These are phyloP conservation scores for Tethea ocularis DNA, from an alignment of 2,888 invertebrate genomes.

Conservation along the genomic window DNA sequence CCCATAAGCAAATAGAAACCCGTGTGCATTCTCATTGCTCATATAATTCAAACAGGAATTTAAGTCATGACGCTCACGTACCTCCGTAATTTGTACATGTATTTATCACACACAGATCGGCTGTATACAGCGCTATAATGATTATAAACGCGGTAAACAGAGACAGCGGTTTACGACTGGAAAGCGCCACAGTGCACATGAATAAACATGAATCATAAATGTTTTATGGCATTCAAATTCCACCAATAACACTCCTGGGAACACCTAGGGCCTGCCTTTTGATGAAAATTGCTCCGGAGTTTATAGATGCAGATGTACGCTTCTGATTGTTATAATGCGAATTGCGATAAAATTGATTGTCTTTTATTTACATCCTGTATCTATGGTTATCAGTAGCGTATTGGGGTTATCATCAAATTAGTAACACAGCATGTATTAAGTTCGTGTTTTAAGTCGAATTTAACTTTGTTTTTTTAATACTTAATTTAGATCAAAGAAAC, in stretches of 20 bases:
- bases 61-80: slow-evolving; percentile 2
- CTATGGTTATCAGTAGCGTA: no score
- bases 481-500: no score
- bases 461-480: no score
- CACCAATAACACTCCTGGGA: slow-evolving; percentile 16
- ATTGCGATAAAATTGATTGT: neutral
- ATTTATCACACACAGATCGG: slow-evolving; percentile 24
- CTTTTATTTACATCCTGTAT: neutral
- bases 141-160: slow-evolving; percentile 38
- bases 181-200: slow-evolving; percentile 47
- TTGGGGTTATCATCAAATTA: no score
- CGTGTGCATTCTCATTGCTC: neutral
- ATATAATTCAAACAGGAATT: neutral
- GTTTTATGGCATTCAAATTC: slow-evolving; percentile 50
- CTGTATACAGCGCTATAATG: slow-evolving; percentile 27
- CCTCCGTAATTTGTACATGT: slow-evolving; percentile 14
- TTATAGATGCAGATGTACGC: slow-evolving; percentile 5
- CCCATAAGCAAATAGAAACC: neutral
- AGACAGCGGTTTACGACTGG: slow-evolving; percentile 45
- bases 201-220: slow-evolving; percentile 68
- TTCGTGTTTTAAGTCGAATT: no score
- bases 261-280: slow-evolving; percentile 7
- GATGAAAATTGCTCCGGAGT: slow-evolving; percentile 8
- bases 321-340: neutral
- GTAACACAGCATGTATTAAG: no score